phyloP scores from a whole-genome alignment of 2,797 vertebrate genomes.

The Cyprinella venusta region DNA sequence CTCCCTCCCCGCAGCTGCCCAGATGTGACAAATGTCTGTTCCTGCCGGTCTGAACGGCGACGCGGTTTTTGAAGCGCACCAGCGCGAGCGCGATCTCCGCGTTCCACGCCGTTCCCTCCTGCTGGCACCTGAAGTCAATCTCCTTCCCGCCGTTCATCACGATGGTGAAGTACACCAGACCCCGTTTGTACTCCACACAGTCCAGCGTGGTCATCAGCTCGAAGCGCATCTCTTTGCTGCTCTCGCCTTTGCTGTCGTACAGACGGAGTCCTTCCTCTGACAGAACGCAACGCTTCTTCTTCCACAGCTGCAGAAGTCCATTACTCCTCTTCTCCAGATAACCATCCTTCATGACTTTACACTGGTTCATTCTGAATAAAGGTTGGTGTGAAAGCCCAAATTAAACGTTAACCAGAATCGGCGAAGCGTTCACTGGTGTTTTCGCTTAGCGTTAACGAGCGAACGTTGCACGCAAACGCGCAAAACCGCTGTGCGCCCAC shows the following conservation, averaged over 20 bases:
- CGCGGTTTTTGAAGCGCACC: constrained; percentile 90
- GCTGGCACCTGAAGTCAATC: constrained; percentile 90
- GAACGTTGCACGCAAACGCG: constrained; percentile 14
- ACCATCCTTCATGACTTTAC: constrained; percentile 85
- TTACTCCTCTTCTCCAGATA: constrained; percentile 93
- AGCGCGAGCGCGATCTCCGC: constrained; percentile 90
- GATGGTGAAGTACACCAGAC: constrained; percentile 91
- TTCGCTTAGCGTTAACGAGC: background rate
- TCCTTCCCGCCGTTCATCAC: constrained; percentile 89
- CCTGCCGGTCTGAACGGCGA: constrained; percentile 85
- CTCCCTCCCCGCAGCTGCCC: constrained; percentile 73
- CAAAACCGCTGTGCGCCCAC: constrained; percentile 12
- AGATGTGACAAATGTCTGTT: constrained; percentile 80
- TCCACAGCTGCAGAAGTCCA: constrained; percentile 93
- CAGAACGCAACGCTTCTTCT: constrained; percentile 90
- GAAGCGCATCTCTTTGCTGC: constrained; percentile 88
- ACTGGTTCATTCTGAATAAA: constrained; percentile 68
- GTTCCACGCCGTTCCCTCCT: constrained; percentile 90
- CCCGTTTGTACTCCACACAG: constrained; percentile 91
- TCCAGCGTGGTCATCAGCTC: constrained; percentile 90
- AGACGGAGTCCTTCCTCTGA: constrained; percentile 88
- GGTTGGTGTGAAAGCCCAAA: background rate
- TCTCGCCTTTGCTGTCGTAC: constrained; percentile 68
- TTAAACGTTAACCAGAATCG: background rate
- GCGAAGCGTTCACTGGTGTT: background rate